Evolutionary conservation across 2,113 vertebrate species (phyloP), one percentile per base, ranked within the genome.

Genomic region (Daubentonia madagascariensis): DNA sequence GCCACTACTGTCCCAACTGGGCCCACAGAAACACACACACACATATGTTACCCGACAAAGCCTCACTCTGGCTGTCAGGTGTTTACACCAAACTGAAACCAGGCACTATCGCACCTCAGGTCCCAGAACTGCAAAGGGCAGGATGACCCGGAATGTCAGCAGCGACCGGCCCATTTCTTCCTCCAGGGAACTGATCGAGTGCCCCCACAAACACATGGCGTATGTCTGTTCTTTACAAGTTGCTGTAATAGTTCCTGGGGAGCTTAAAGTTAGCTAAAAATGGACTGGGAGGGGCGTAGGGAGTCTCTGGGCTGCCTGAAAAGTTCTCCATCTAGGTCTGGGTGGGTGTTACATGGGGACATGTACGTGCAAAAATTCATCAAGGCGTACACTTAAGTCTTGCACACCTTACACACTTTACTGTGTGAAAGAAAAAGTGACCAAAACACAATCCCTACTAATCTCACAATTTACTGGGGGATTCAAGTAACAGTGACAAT

Each of bases 171-270:
- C 52, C 4, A 10, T 5, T 50, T 59, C n/a, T 17, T 14, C 84
- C 25, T 45, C 35, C 61, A 22, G 3, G 9, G 59, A 65, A 32
- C 22, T 12, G 63, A 79, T 1, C 16, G n/a, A 40, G 23, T 76
- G 52, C 28, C 32, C 68, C 63, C 52, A 3, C 68, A 25, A 30
- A 54, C 40, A 45, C 12, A 2, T 3, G 18, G 30, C 18, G 30
- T 4, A 1, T 30, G 20, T 17, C 73, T 78, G 18, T 20, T 23
- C 3, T 9, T 45, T 22, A 28, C 35, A 78, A 1, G 40, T 6
- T 1, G 0, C 28, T 18, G 18, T 5, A 9, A 8, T 12, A 16
- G 11, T 16, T 40, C 72, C 54, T 59, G n/a, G 0, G 76, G 35
- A 75, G 28, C 50, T 50, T 30, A 11, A 2, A 78, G 54, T 22